phyloP scores from a whole-genome alignment of 2,888 invertebrate species.

The Metellina segmentata region DNA sequence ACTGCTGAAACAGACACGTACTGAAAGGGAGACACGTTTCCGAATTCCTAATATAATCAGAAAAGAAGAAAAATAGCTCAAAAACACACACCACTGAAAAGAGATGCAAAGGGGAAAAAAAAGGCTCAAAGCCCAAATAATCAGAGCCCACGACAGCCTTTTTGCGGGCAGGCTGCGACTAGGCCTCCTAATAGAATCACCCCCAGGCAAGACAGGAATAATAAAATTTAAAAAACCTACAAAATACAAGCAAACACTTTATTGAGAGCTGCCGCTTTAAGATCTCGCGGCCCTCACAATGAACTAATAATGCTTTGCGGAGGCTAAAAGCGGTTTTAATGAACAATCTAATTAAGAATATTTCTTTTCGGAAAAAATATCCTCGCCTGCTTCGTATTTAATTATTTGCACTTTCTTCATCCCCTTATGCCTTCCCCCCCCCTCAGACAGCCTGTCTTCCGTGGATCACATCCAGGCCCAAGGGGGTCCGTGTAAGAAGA shows the following conservation, averaged over 20 bases:
- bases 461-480: background rate
- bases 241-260: background rate
- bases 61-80: background rate
- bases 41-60: background rate
- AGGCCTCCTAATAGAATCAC: background rate
- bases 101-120: background rate
- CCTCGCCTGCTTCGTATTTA: background rate
- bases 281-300: constrained; percentile 16
- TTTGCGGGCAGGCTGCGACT: background rate
- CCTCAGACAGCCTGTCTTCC: background rate
- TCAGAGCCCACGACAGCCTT: background rate
- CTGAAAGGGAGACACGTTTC: background rate
- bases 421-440: background rate
- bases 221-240: background rate
- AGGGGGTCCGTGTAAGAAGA: background rate
- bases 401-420: constrained; percentile 33
- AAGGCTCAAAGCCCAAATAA: background rate
- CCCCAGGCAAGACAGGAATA: background rate
- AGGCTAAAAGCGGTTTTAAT: constrained; percentile 46
- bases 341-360: constrained; percentile 57
- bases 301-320: constrained; percentile 28
- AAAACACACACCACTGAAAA: background rate
- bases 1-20: no score
- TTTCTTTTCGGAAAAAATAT: constrained; percentile 6
- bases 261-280: background rate